Evolutionary conservation across 2,888 invertebrate species (phyloP), one percentile per base, ranked within the genome.

Genomic region (Malachius bipustulatus): DNA sequence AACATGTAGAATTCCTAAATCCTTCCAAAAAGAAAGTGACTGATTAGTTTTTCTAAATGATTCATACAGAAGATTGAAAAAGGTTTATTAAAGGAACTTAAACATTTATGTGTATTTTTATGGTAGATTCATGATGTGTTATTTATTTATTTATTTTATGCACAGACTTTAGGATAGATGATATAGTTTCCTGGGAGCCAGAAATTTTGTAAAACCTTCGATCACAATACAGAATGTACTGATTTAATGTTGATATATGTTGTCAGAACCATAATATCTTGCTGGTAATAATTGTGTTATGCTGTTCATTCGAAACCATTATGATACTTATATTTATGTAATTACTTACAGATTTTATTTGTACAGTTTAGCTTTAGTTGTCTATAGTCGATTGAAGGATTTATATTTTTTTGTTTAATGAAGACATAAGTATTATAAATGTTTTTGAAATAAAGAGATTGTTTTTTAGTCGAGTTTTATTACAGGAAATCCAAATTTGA

Each of bases 361-460:
- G 50, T 54, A 56, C 48, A 51, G 50, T 49, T n/a, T n/a, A 48
- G 44, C 50, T 54, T 51, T 50, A 48, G 52, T 55, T 51, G 49
- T 50, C 50, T 47, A 54, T 46, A 46, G 53, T 54, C 49, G 41
- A 51, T 52, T 51, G 47, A 42, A 50, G 44, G 48, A 51, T 51
- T 51, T 50, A 51, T 53, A 52, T 55, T 53, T 51, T 50, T 42
- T 47, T 43, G 43, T 41, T 42, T 16, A 47, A 42, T 41, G n/a
- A 38, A 14, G 14, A 45, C 41, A 52, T 52, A 52, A 58, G 55
- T 60, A 62, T 60, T 61, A 62, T 62, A 56, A 62, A 62, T 61
- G 62, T 62, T 61, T 62, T 59, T 58, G 51, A 59, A 62, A 60
- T 62, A 62, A 61, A 61, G 59, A 60, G 56, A 56, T 62, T 62